A percentile compares a stretch with the other conserved stretches of the same genome.
phyloP scores from a whole-genome alignment of 2,888 invertebrate genomes.

The Acanthosepion pharaonis region DNA sequence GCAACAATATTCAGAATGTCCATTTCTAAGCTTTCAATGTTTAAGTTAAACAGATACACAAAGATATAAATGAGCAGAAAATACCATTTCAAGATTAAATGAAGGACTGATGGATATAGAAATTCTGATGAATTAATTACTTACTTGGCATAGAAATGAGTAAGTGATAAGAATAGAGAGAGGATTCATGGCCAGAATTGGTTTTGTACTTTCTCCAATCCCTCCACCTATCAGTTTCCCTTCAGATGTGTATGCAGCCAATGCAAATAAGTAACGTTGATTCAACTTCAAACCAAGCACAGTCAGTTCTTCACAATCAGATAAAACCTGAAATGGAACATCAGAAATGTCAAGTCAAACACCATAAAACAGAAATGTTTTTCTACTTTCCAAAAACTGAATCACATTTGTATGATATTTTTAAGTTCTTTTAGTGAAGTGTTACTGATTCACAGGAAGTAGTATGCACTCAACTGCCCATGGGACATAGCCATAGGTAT shows the following conservation, averaged over 20 bases:
- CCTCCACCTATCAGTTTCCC: constrained; percentile 73
- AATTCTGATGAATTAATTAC: not conserved
- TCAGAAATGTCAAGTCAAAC: not conserved
- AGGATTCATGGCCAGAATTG: constrained; percentile 73
- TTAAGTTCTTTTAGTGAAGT: too few species aligned
- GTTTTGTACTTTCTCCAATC: constrained; percentile 71
- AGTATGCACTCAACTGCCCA: too few species aligned
- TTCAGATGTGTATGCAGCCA: constrained; percentile 73
- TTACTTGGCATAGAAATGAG: constrained; percentile 72
- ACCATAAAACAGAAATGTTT: not conserved
- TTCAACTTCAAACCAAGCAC: constrained; percentile 69
- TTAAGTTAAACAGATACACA: too few species aligned
- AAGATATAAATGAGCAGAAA: too few species aligned
- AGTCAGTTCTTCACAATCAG: constrained; percentile 66
- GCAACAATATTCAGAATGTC: too few species aligned
- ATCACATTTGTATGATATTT: too few species aligned
- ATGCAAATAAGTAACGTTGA: constrained; percentile 73
- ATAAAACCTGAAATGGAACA: constrained; percentile 65
- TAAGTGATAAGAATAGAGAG: constrained; percentile 72
- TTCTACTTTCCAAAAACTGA: too few species aligned
- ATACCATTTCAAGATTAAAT: too few species aligned
- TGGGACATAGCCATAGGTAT: too few species aligned
- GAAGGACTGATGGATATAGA: not conserved
- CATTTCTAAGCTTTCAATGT: too few species aligned
- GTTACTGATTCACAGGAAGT: too few species aligned